Conservation (phyloP, 64 coral and sea anemone genomes). For the Cladopsammia gracilis region DNA sequence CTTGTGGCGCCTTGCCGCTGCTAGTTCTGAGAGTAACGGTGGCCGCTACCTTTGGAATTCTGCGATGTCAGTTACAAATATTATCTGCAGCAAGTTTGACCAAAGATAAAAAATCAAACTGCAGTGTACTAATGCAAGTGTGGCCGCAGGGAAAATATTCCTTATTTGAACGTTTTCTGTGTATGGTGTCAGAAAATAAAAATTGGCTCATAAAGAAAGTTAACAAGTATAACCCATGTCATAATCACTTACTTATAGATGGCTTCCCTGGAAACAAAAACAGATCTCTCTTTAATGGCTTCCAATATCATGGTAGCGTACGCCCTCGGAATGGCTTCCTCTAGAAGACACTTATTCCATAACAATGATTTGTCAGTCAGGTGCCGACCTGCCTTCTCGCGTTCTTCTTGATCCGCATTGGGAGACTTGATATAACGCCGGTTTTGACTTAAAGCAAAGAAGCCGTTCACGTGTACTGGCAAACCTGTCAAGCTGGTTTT, state of each 20-base stretch:
- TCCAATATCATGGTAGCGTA: conserved; percentile 70
- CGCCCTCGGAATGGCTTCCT: conserved; percentile 79
- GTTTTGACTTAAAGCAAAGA: conserved; percentile 94
- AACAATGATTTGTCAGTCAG: conserved; percentile 79
- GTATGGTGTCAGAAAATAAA: no score
- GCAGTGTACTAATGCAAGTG: no score
- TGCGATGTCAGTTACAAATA: no score
- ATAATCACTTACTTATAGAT: conserved; percentile 41
- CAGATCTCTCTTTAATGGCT: not conserved
- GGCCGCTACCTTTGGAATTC: no score
- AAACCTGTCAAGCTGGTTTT: conserved; percentile 87
- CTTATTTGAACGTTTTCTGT: no score
- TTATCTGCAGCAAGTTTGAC: no score
- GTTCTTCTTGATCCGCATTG: conserved; percentile 79
- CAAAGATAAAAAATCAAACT: no score
- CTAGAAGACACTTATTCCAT: conserved; percentile 84
- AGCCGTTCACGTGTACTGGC: conserved; percentile 95
- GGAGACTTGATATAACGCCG: conserved; percentile 89
- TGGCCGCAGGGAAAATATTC: no score
- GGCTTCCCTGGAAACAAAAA: not conserved
- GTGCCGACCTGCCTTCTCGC: not conserved
- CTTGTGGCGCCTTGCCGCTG: no score
- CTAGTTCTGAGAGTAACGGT: no score
- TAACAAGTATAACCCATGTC: no score
- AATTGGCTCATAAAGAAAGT: no score